These are phyloP conservation scores for Thunnus albacares DNA, from an alignment of 2,797 vertebrate genomes.

Conservation along the genomic window DNA sequence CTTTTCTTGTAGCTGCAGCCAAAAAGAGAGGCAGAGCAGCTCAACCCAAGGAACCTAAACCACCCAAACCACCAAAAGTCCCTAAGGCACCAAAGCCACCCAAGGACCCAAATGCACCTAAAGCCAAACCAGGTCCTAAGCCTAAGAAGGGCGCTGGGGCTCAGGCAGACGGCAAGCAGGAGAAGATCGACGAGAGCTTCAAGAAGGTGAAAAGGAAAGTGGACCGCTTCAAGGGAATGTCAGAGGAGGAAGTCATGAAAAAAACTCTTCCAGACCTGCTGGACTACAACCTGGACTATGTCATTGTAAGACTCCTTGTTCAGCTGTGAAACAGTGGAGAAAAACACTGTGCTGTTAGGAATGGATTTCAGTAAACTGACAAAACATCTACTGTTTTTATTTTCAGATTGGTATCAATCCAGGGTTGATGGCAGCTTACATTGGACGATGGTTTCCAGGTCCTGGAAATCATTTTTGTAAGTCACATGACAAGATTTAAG, in stretches of 20 bases:
- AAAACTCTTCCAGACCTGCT: slow-evolving; percentile 98
- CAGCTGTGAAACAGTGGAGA: background rate
- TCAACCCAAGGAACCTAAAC: slow-evolving; percentile 79
- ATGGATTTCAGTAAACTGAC: background rate
- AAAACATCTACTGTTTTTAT: slow-evolving; percentile 16
- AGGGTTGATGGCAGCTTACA: slow-evolving; percentile 97
- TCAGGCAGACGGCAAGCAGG: slow-evolving; percentile 90
- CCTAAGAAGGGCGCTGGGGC: slow-evolving; percentile 87
- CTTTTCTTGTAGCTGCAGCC: slow-evolving; percentile 70
- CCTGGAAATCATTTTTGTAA: slow-evolving; percentile 99
- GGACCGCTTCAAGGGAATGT: slow-evolving; percentile 97
- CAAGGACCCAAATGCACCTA: slow-evolving; percentile 83
- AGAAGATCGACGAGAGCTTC: slow-evolving; percentile 96
- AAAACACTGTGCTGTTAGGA: background rate
- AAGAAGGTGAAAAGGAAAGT: slow-evolving; percentile 98
- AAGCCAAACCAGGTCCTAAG: slow-evolving; percentile 86
- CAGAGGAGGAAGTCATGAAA: slow-evolving; percentile 96
- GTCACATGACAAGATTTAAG: slow-evolving; percentile 50
- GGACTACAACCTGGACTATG: slow-evolving; percentile 96
- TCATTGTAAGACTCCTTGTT: slow-evolving; percentile 90
- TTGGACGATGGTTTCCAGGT: slow-evolving; percentile 97
- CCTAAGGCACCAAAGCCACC: slow-evolving; percentile 72
- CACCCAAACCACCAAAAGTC: slow-evolving; percentile 58
- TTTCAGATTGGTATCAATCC: slow-evolving; percentile 98
- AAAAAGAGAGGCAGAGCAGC: slow-evolving; percentile 82